Evolutionary conservation across 2,797 vertebrate genomes (phyloP).

Genomic region (Helostoma temminkii): DNA sequence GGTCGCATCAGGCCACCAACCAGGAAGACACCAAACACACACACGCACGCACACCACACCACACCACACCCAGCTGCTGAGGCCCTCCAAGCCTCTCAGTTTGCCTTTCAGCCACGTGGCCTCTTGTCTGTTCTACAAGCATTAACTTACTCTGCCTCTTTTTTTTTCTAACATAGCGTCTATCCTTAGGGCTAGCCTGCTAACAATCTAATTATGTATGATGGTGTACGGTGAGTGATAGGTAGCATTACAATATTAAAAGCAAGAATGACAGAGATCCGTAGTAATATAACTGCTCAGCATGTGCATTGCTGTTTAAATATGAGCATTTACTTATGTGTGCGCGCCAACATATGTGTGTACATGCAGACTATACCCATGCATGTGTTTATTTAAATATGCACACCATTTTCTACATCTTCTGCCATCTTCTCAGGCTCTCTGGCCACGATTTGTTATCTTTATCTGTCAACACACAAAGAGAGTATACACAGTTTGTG

Average conservation of each 20-base stretch:
- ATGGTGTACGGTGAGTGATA: slow-evolving; percentile 25
- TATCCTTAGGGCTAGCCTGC: slow-evolving; percentile 11
- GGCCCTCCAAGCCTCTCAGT: slow-evolving; percentile 48
- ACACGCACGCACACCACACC: slow-evolving; percentile 43
- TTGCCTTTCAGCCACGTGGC: slow-evolving; percentile 44
- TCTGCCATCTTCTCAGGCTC: slow-evolving; percentile 1
- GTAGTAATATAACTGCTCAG: slow-evolving; percentile 14
- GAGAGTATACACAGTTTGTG: slow-evolving; percentile 19
- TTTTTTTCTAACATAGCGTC: not conserved
- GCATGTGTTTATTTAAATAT: slow-evolving; percentile 12
- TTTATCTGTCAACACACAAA: slow-evolving; percentile 20
- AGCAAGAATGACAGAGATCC: slow-evolving; percentile 3
- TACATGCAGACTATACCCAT: not conserved
- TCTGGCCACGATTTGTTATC: slow-evolving; percentile 39
- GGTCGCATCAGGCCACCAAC: slow-evolving; percentile 73
- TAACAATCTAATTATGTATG: slow-evolving; percentile 29
- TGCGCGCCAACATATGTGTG: not conserved
- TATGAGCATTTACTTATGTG: not conserved
- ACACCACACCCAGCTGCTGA: slow-evolving; percentile 41
- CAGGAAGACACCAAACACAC: slow-evolving; percentile 28
- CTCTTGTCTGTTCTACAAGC: slow-evolving; percentile 26
- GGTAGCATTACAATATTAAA: slow-evolving; percentile 29
- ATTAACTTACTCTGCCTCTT: slow-evolving; percentile 20
- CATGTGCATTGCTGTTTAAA: not conserved
- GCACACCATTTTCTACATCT: slow-evolving; percentile 6